These are phyloP conservation scores for Buceros bicornis DNA, from an alignment of 2,797 vertebrate genomes.

Conservation along the genomic window DNA sequence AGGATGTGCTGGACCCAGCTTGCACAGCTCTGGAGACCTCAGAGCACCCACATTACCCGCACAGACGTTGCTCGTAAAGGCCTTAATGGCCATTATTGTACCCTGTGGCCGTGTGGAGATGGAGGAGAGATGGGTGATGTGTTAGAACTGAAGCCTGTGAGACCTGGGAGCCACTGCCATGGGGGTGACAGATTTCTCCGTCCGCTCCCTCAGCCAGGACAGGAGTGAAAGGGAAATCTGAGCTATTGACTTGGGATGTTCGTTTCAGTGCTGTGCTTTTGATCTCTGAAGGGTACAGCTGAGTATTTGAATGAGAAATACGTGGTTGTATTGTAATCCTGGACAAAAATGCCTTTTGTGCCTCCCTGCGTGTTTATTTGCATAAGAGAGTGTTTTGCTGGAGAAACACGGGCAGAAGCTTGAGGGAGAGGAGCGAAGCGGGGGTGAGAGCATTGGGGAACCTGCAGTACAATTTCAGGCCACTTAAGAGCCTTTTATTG, in stretches of 20 bases:
- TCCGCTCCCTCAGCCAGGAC: background rate
- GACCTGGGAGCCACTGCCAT: background rate
- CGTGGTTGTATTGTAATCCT: background rate
- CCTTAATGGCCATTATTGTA: background rate
- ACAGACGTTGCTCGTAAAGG: background rate
- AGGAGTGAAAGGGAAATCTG: background rate
- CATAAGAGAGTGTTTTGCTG: constrained; percentile 25
- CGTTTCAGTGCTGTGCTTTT: background rate
- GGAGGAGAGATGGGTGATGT: background rate
- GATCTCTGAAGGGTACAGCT: constrained; percentile 33
- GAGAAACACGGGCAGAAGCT: constrained; percentile 43
- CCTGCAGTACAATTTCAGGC: constrained; percentile 6
- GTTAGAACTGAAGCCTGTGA: background rate
- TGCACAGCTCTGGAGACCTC: background rate
- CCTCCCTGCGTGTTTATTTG: constrained; percentile 57
- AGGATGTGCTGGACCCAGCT: background rate
- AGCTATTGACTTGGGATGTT: constrained; percentile 8
- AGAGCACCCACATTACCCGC: background rate
- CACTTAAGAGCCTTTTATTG: constrained; percentile 43
- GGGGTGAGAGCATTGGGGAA: constrained; percentile 4
- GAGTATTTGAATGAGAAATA: constrained; percentile 51
- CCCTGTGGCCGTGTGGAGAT: background rate
- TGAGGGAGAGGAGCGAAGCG: background rate
- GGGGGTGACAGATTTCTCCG: background rate
- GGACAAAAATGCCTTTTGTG: constrained; percentile 53